phyloP scores from a whole-genome alignment of 2,888 invertebrate species.

The Rhamnusium bicolor region DNA sequence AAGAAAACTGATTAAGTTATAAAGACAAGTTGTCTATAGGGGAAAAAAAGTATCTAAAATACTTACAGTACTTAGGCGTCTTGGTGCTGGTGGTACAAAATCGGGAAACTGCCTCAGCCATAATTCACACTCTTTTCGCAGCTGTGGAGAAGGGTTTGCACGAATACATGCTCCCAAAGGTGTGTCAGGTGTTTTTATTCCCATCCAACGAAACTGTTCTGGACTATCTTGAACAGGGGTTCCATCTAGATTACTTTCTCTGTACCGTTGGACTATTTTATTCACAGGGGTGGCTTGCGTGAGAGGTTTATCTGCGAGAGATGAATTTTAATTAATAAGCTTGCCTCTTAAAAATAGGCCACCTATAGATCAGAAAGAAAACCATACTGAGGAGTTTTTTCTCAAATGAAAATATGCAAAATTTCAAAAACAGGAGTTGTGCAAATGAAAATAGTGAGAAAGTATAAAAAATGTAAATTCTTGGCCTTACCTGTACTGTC shows the following conservation, averaged over 20 bases:
- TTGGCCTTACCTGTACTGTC: slow-evolving; percentile 41
- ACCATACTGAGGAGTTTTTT: too few relatives aligned
- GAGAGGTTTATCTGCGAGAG: slow-evolving; percentile 45
- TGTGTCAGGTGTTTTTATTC: slow-evolving; percentile 73
- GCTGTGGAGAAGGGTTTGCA: slow-evolving; percentile 72
- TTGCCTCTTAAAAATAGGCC: too few relatives aligned
- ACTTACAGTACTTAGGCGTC: slow-evolving; percentile 43
- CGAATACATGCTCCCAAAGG: slow-evolving; percentile 73
- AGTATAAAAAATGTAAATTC: not conserved
- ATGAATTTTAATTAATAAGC: not conserved
- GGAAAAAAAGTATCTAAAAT: not conserved
- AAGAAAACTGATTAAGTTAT: too few relatives aligned
- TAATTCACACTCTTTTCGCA: slow-evolving; percentile 72
- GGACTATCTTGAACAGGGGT: slow-evolving; percentile 57
- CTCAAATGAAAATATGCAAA: too few relatives aligned
- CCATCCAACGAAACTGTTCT: slow-evolving; percentile 62
- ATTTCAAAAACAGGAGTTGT: too few relatives aligned
- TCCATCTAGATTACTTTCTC: slow-evolving; percentile 58
- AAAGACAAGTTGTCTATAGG: too few relatives aligned
- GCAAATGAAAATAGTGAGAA: too few relatives aligned
- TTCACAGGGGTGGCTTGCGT: slow-evolving; percentile 67
- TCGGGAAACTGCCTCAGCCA: slow-evolving; percentile 73
- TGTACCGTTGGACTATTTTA: slow-evolving; percentile 65
- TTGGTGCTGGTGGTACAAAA: slow-evolving; percentile 58
- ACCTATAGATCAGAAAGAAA: too few relatives aligned